phyloP scores from a whole-genome alignment of 2,888 invertebrate genomes.

The Yponomeuta evonymella region DNA sequence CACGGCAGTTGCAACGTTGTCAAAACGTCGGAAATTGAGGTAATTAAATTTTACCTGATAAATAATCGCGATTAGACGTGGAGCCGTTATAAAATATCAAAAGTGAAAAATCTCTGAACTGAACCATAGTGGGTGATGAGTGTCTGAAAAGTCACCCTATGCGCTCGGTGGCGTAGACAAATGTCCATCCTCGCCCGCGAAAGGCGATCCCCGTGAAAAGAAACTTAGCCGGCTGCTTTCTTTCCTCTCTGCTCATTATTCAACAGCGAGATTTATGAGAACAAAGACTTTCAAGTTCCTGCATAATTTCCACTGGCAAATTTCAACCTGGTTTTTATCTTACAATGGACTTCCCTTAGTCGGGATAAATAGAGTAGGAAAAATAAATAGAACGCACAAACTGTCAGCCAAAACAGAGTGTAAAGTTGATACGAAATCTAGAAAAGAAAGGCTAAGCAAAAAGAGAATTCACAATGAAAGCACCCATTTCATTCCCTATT shows the following conservation, averaged over 20 bases:
- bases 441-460: neutral
- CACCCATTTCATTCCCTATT: conserved; percentile 4
- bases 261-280: conserved; percentile 9
- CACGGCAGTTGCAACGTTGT: too few relatives aligned
- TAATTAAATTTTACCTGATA: too few relatives aligned
- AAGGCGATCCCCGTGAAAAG: conserved; percentile 4
- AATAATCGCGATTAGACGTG: too few relatives aligned
- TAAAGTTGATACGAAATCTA: neutral
- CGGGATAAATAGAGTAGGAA: neutral
- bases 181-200: neutral
- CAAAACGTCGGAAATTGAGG: too few relatives aligned
- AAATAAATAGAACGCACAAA: neutral
- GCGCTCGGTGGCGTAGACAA: conserved; percentile 3
- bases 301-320: neutral
- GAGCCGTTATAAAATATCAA: too few relatives aligned
- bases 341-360: neutral
- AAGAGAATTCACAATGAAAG: neutral
- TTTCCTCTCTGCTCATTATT: conserved; percentile 1
- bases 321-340: neutral
- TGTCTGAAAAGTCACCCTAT: neutral
- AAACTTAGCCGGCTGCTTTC: neutral
- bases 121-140: too few relatives aligned
- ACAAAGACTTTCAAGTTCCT: conserved; percentile 4
- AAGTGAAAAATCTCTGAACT: too few relatives aligned
- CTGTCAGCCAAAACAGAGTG: neutral